Percentiles rank a stretch among this genome's conserved stretches.
phyloP scores from a whole-genome alignment of 2,113 vertebrate genomes.

The Hepsetus odoe region DNA sequence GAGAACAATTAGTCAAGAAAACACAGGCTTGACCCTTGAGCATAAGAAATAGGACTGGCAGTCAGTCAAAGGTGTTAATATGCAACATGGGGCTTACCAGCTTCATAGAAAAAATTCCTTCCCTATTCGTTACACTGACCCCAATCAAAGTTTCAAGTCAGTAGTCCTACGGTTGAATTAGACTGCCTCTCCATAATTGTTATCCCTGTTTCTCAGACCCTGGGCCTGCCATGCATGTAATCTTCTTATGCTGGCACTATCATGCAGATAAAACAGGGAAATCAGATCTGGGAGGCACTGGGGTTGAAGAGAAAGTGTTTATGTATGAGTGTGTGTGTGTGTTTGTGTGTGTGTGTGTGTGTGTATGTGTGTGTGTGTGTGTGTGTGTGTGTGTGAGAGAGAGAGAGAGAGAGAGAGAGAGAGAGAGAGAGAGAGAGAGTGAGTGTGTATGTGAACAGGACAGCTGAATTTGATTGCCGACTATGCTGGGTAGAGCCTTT shows the following conservation, averaged over 20 bases:
- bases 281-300: slow-evolving; percentile 33
- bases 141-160: slow-evolving; percentile 35
- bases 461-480: slow-evolving; percentile 34
- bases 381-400: no score
- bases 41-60: slow-evolving; percentile 4
- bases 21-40: neutral
- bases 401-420: no score
- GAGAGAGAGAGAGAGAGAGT: no score
- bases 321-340: neutral
- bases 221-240: slow-evolving; percentile 44
- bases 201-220: slow-evolving; percentile 24
- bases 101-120: slow-evolving; percentile 12
- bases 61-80: slow-evolving; percentile 31
- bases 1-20: neutral
- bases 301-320: neutral
- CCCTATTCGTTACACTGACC: slow-evolving; percentile 21
- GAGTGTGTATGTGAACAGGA: neutral
- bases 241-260: slow-evolving; percentile 49
- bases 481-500: slow-evolving; percentile 1
- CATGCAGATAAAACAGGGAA: slow-evolving; percentile 46
- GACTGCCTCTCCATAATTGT: slow-evolving; percentile 28
- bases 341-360: neutral
- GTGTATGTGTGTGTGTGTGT: no score
- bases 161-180: neutral
- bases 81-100: slow-evolving; percentile 39